These are phyloP conservation scores for Atta texana DNA, from an alignment of 1,140 invertebrate genomes.

Conservation along the genomic window DNA sequence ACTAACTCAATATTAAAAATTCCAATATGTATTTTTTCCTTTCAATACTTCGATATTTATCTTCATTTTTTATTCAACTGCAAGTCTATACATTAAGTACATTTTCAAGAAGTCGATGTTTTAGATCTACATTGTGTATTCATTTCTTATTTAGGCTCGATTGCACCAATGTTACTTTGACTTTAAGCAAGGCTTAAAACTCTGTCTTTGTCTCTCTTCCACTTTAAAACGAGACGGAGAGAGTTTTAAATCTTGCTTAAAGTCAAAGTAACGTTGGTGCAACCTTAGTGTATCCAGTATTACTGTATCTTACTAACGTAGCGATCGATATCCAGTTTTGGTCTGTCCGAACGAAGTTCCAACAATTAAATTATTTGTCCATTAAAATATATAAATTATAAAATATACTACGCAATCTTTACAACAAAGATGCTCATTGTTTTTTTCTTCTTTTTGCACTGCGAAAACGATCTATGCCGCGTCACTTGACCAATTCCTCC, in stretches of 20 bases:
- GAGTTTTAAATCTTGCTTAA: too few relatives aligned
- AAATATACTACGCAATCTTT: background rate
- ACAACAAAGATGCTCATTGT: background rate
- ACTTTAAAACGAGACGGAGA: too few relatives aligned
- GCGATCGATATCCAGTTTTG: background rate
- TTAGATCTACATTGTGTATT: background rate
- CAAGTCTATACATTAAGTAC: background rate
- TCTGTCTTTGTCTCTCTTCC: too few relatives aligned
- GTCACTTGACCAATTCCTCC: conserved; percentile 2
- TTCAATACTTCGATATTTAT: background rate
- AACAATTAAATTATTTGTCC: background rate
- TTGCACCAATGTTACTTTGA: too few relatives aligned
- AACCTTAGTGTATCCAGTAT: background rate
- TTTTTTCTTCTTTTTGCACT: background rate
- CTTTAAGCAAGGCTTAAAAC: too few relatives aligned
- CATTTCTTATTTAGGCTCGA: conserved; percentile 1
- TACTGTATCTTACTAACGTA: background rate
- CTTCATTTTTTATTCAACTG: background rate
- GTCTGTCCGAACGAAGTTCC: background rate
- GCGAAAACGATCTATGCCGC: background rate
- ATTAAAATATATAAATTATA: background rate
- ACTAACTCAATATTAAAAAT: background rate
- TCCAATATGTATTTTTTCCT: too few relatives aligned
- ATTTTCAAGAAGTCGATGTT: background rate
- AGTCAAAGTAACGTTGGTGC: too few relatives aligned